These are phyloP conservation scores for Tragelaphus eurycerus DNA, from an alignment of 2,797 vertebrate species.

Conservation along the genomic window DNA sequence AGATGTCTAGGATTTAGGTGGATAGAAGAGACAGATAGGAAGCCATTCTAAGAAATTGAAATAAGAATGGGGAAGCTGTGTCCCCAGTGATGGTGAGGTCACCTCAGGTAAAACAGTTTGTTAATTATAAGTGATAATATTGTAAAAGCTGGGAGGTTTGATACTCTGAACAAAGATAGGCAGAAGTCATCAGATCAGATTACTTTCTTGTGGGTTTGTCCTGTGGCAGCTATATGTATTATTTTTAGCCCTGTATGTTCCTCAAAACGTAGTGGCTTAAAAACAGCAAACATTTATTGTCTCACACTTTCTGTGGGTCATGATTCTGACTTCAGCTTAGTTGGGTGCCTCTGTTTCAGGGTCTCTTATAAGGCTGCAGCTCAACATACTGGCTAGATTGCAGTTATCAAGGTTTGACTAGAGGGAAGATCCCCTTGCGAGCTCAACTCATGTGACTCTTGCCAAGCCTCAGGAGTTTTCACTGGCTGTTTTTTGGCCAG, in stretches of 20 bases:
- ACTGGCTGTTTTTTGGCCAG: neutral
- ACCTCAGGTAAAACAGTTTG: neutral
- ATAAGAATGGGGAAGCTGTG: neutral
- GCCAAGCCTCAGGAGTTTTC: neutral
- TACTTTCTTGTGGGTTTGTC: conserved; percentile 12
- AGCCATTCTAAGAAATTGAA: neutral
- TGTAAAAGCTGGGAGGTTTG: neutral
- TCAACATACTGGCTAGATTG: neutral
- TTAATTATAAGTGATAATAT: neutral
- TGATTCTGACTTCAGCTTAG: neutral
- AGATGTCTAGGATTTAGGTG: conserved; percentile 23
- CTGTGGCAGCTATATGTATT: neutral
- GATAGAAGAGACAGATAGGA: neutral
- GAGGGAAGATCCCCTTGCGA: neutral
- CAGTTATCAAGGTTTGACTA: neutral
- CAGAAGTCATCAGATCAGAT: neutral
- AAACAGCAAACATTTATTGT: neutral
- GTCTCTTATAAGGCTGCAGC: neutral
- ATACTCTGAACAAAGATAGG: neutral
- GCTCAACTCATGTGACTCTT: neutral
- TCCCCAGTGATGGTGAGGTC: neutral
- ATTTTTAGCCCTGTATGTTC: neutral
- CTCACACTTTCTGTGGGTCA: neutral
- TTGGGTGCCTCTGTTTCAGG: neutral
- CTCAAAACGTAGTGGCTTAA: neutral